phyloP scores from a whole-genome alignment of 2,888 invertebrate species.

The Agapostemon virescens region DNA sequence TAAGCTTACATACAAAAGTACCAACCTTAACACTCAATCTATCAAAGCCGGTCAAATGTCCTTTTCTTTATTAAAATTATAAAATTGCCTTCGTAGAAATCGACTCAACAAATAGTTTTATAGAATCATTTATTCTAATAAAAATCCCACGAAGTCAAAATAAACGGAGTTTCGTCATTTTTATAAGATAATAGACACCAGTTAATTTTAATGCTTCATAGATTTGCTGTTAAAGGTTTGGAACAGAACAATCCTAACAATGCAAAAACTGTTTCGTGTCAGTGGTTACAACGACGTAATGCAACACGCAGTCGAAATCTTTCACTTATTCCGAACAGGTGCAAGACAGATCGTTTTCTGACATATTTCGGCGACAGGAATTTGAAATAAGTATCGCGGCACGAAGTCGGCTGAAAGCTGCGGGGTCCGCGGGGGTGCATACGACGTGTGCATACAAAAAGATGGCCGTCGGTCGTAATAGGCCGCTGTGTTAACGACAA shows the following conservation, averaged over 20 bases:
- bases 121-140: too few relatives aligned
- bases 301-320: not conserved
- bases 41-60: too few relatives aligned
- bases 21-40: not conserved
- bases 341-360: conserved; percentile 9
- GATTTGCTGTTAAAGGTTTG: too few relatives aligned
- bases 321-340: conserved; percentile 4
- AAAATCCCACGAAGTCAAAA: too few relatives aligned
- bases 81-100: too few relatives aligned
- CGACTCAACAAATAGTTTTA: too few relatives aligned
- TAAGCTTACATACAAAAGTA: not conserved
- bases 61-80: too few relatives aligned
- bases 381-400: conserved; percentile 12
- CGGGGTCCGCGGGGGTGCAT: conserved; percentile 15
- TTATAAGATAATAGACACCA: too few relatives aligned
- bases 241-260: not conserved
- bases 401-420: not conserved
- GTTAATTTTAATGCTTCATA: too few relatives aligned
- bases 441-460: conserved; percentile 29
- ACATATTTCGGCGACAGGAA: conserved; percentile 3
- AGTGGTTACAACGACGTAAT: not conserved
- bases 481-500: conserved; percentile 57
- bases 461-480: conserved; percentile 55
- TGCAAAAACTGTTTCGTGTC: not conserved
- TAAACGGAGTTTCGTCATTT: too few relatives aligned